Percentiles rank a stretch among this genome's conserved stretches.
phyloP scores from a whole-genome alignment of 2,113 vertebrate species.

The Alaudala cheleensis region DNA sequence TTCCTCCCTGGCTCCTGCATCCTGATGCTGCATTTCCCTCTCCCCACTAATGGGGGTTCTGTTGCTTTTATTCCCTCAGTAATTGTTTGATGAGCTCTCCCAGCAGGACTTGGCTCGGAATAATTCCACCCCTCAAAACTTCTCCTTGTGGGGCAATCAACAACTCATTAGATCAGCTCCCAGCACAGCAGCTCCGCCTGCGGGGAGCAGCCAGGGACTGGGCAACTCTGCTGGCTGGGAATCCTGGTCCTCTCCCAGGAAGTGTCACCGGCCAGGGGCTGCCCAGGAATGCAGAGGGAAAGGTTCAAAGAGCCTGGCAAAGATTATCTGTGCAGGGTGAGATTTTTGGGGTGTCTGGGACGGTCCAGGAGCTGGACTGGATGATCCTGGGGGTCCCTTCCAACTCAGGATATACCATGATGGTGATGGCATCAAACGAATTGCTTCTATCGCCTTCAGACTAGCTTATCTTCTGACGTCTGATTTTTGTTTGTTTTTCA shows the following conservation, averaged over 20 bases:
- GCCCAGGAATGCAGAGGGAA: not conserved
- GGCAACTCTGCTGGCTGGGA: not conserved
- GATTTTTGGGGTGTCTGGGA: not conserved
- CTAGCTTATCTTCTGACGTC: not conserved
- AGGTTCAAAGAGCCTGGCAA: not conserved
- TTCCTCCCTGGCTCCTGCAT: not conserved
- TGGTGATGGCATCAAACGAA: not conserved
- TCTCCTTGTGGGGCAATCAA: not conserved
- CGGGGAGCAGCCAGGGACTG: not conserved
- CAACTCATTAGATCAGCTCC: not conserved
- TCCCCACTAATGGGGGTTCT: not conserved
- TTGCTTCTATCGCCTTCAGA: not conserved
- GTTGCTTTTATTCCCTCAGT: conserved; percentile 15
- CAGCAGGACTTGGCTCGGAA: not conserved
- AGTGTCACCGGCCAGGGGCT: not conserved
- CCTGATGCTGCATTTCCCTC: not conserved
- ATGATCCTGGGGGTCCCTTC: not conserved
- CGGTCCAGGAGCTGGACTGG: not conserved
- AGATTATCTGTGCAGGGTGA: not conserved
- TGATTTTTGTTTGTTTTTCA: not conserved
- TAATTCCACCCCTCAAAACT: not conserved
- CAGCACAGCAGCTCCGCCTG: not conserved
- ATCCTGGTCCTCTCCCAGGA: not conserved
- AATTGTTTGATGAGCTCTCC: not conserved
- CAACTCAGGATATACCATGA: not conserved